A percentile compares a stretch with the other conserved stretches of the same genome.
These are phyloP conservation scores for Notocelia uddmanniana DNA, from an alignment of 2,888 invertebrate genomes.

Conservation along the genomic window DNA sequence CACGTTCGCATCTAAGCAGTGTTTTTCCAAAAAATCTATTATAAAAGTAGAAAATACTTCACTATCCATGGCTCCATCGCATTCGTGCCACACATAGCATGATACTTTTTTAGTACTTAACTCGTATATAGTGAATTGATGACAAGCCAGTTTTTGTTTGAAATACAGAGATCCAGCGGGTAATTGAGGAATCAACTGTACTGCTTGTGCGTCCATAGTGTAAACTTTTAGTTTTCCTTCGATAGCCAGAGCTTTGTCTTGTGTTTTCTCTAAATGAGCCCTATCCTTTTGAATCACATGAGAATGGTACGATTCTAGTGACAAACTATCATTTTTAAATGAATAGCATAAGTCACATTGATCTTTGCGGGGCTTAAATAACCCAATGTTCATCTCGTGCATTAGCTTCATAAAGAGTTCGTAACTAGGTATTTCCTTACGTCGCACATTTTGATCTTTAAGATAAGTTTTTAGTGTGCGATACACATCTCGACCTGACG, in stretches of 20 bases:
- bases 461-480: conserved; percentile 18
- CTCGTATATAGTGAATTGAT: conserved; percentile 30
- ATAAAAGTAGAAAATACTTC: conserved; percentile 18
- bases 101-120: conserved; percentile 38
- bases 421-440: conserved; percentile 21
- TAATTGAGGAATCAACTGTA: conserved; percentile 15
- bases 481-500: conserved; percentile 24
- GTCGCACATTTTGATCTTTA: conserved; percentile 17
- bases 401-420: conserved; percentile 23
- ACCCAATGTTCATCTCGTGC: conserved; percentile 11
- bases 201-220: conserved; percentile 22
- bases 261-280: conserved; percentile 13
- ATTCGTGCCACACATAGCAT: conserved; percentile 51
- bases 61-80: conserved; percentile 42
- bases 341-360: conserved; percentile 18
- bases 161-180: conserved; percentile 9
- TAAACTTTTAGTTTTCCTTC: conserved; percentile 8
- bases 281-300: conserved; percentile 26
- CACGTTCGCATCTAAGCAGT: conserved; percentile 25
- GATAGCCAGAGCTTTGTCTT: conserved; percentile 24
- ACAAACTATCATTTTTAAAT: conserved; percentile 27
- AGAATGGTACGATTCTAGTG: conserved; percentile 2
- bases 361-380: conserved; percentile 13
- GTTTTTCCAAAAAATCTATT: conserved; percentile 17
- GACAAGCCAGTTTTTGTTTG: conserved; percentile 20